Conservation (phyloP, 2,113 vertebrate species). For the Platycercus adscitus region DNA sequence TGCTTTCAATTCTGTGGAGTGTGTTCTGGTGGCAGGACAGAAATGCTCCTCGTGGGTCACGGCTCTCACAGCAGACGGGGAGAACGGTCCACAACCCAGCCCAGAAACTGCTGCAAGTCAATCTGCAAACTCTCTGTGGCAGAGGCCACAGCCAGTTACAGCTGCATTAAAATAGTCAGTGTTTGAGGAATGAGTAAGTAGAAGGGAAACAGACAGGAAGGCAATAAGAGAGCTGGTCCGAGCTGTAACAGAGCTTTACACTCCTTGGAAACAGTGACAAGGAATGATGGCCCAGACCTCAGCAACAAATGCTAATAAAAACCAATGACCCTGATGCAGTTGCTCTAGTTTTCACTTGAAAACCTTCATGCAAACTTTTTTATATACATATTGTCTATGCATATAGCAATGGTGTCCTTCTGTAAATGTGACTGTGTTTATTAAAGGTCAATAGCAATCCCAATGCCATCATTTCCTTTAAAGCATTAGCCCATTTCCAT, state of each 20-base stretch:
- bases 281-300: neutral
- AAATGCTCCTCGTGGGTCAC: neutral
- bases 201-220: neutral
- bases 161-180: neutral
- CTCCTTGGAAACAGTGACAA: neutral
- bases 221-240: neutral
- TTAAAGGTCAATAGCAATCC: neutral
- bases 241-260: neutral
- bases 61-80: neutral
- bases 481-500: neutral
- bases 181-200: neutral
- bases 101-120: neutral
- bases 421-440: neutral
- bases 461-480: neutral
- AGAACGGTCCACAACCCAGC: neutral
- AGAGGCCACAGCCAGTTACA: neutral
- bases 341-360: neutral
- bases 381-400: neutral
- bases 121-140: neutral
- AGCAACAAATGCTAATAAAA: neutral
- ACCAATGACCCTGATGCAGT: neutral
- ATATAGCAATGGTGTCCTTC: neutral
- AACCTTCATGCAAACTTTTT: neutral
- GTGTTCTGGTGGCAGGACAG: neutral
- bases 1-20: neutral